Evolutionary conservation across 2,113 vertebrate species (phyloP), one percentile per base, ranked within the genome.

Genomic region (Cyprinus carpio): DNA sequence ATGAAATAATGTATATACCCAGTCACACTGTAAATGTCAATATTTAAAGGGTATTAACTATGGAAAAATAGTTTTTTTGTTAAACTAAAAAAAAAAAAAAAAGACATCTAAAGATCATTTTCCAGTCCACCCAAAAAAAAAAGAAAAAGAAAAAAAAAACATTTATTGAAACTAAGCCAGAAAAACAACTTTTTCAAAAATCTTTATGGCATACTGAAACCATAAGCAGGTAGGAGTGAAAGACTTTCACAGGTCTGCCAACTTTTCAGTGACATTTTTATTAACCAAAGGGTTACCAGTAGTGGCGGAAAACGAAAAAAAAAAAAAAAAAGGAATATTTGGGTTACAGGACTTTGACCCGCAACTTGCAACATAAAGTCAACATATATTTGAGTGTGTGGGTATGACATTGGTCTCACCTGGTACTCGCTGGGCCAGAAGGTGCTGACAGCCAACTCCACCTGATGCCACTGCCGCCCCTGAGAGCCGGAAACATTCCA

Each of bases 351-450:
- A 43, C 40, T 43, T 2, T 43, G 9, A 10, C 43, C 11, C 3
- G 10, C 4, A 37, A 37, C 2, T 37, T 37, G 37, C 37, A 46
- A 12, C 43, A 12, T 3, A 46, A 46, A 46, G 43, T 46, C 43
- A 12, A 12, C 43, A 46, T 46, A 11, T 11, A 46, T 46, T 46
- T 23, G 7, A 23, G 54, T 58, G 18, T 54, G 18, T 54, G 16
- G 6, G 46, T 6, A n/a, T 25, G 54, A 2, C 7, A 16, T 12
- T n/a, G 13, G 3, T 15, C 91, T 90, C 25, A 99, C 98, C 97
- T 99, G 98, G 89, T 99, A 99, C 88, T 98, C 97, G 4, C 93
- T 99, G 91, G 98, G 98, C 97, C 97, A 99, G 94, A 99, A 99
- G 31, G 97, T 97, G 93, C 97, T 99, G 91, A 99, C 96, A 0